phyloP scores from a whole-genome alignment of 2,888 invertebrate species.

The Yponomeuta sedellus region DNA sequence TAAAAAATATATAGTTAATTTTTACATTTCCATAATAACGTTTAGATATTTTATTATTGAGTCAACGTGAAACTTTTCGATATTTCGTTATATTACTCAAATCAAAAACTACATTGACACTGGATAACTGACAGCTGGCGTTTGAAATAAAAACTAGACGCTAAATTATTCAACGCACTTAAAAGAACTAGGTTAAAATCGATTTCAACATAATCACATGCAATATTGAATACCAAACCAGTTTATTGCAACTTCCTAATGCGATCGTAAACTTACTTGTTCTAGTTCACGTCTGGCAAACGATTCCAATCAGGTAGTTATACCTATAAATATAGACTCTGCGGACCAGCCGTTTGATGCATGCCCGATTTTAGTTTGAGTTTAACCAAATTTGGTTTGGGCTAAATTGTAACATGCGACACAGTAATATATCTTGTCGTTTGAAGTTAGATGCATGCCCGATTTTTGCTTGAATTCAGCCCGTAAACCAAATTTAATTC shows the following conservation, averaged over 20 bases:
- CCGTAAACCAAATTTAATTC: too few species aligned
- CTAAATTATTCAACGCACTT: background rate
- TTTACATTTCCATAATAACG: slow-evolving; percentile 6
- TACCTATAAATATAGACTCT: too few species aligned
- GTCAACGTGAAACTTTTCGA: slow-evolving; percentile 6
- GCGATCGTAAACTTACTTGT: background rate
- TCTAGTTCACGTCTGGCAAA: background rate
- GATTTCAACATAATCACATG: slow-evolving; percentile 4
- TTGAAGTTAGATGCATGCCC: too few species aligned
- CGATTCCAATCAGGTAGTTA: background rate
- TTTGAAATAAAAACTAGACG: background rate
- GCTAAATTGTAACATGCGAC: too few species aligned
- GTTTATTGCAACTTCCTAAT: slow-evolving; percentile 12
- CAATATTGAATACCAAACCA: background rate
- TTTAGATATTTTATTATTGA: slow-evolving; percentile 15
- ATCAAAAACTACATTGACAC: background rate
- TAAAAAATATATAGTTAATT: slow-evolving; percentile 50
- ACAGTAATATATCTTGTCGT: too few species aligned
- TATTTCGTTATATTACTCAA: background rate
- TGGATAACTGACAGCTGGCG: background rate
- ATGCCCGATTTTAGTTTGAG: too few species aligned
- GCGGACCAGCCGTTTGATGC: too few species aligned
- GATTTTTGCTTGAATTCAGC: too few species aligned
- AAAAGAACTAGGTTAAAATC: background rate
- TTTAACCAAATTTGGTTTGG: too few species aligned